Percentiles rank a stretch among this genome's conserved stretches.
These are phyloP conservation scores for Temnothorax curvispinosus DNA, from an alignment of 1,140 invertebrate genomes.

Conservation along the genomic window DNA sequence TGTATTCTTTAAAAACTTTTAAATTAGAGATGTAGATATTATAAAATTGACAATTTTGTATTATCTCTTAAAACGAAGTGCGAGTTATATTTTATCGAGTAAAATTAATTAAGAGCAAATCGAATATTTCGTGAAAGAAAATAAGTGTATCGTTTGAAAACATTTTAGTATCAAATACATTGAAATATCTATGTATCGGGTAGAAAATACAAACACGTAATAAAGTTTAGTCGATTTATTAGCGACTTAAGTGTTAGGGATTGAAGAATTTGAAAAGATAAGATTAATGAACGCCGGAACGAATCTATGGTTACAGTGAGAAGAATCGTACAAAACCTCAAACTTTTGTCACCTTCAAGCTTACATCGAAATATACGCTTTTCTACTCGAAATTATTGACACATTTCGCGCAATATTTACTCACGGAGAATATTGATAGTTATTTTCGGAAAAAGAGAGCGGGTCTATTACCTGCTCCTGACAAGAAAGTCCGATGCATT, in stretches of 20 bases:
- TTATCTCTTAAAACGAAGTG: background rate
- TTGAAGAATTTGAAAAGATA: background rate
- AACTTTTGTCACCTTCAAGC: conserved; percentile 5
- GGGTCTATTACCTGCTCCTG: background rate
- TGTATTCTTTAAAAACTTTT: background rate
- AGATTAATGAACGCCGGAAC: background rate
- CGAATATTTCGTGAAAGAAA: background rate
- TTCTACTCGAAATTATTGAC: background rate
- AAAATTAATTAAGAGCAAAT: background rate
- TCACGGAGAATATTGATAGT: background rate
- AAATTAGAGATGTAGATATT: background rate
- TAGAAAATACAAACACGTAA: background rate
- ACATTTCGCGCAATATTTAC: conserved; percentile 22
- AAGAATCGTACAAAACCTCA: background rate
- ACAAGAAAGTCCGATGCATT: background rate
- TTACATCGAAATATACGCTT: background rate
- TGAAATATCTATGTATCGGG: background rate
- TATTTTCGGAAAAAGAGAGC: background rate
- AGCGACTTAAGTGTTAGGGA: background rate
- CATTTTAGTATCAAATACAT: background rate
- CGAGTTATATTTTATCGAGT: background rate
- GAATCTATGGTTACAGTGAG: background rate
- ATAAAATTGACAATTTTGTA: background rate
- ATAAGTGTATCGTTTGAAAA: background rate
- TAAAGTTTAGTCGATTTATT: background rate